These are phyloP conservation scores for Spodoptera frugiperda DNA, from an alignment of 1,140 invertebrate genomes.

Conservation along the genomic window DNA sequence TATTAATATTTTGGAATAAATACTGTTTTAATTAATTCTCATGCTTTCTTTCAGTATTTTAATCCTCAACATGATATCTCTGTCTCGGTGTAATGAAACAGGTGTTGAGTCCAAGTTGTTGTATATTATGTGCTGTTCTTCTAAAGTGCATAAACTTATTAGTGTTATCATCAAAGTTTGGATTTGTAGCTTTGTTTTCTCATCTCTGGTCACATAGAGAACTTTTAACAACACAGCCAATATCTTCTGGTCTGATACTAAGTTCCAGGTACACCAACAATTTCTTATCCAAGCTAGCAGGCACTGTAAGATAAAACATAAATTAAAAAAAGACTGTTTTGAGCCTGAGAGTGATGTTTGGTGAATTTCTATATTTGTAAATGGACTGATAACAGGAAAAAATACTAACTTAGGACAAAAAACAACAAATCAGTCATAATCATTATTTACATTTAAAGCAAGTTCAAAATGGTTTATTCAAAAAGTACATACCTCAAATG, in stretches of 20 bases:
- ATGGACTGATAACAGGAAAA: too few relatives aligned
- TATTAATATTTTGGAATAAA: constrained; percentile 1
- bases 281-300: constrained; percentile 71
- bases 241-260: constrained; percentile 64
- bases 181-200: constrained; percentile 52
- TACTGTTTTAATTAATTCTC: not conserved
- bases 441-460: not conserved
- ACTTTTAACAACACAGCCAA: constrained; percentile 70
- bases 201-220: constrained; percentile 61
- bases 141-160: constrained; percentile 59
- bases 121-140: constrained; percentile 62
- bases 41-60: constrained; percentile 50
- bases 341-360: not conserved
- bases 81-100: constrained; percentile 9
- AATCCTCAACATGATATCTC: constrained; percentile 40
- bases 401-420: not conserved
- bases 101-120: constrained; percentile 28
- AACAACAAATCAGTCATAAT: not conserved
- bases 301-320: constrained; percentile 64
- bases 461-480: not conserved
- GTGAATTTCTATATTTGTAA: too few relatives aligned
- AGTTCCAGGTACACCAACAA: constrained; percentile 75
- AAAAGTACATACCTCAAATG: constrained; percentile 62
- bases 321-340: not conserved
- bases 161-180: constrained; percentile 66